Percentiles rank a stretch among this genome's conserved stretches.
These are phyloP conservation scores for Myotis myotis DNA, from an alignment of 2,797 vertebrate species.

Conservation along the genomic window DNA sequence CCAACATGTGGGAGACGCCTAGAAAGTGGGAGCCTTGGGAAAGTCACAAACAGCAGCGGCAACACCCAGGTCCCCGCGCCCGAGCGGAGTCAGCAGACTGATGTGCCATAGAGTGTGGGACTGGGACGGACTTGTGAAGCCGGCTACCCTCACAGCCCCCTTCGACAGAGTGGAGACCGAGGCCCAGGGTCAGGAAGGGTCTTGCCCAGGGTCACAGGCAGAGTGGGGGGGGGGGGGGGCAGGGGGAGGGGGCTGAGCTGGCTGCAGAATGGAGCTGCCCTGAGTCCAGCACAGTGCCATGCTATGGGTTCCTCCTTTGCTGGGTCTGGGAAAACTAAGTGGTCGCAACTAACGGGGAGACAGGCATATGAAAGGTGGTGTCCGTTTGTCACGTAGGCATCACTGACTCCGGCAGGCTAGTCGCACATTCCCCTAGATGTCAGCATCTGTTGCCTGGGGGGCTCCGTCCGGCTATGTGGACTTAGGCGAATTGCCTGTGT, in stretches of 20 bases:
- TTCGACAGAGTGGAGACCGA: neutral
- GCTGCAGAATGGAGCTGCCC: neutral
- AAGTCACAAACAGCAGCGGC: neutral
- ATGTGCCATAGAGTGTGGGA: no score
- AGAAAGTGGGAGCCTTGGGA: neutral
- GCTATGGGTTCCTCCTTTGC: neutral
- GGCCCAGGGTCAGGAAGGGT: neutral
- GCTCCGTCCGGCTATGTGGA: neutral
- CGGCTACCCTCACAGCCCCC: neutral
- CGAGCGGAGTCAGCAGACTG: neutral
- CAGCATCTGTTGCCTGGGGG: neutral
- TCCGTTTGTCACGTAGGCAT: neutral
- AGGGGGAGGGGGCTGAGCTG: no score
- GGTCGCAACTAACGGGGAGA: neutral
- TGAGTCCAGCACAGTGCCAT: neutral
- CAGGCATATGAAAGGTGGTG: rapidly evolving
- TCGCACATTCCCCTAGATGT: neutral
- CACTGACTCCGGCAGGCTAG: neutral
- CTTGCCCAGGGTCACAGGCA: no score
- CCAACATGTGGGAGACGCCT: neutral
- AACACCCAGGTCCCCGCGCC: neutral
- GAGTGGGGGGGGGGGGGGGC: neutral
- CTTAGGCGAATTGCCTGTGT: neutral
- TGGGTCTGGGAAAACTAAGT: neutral
- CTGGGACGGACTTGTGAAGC: neutral